phyloP scores from a whole-genome alignment of 2,888 invertebrate genomes.

The Hypselothyrea guttata region DNA sequence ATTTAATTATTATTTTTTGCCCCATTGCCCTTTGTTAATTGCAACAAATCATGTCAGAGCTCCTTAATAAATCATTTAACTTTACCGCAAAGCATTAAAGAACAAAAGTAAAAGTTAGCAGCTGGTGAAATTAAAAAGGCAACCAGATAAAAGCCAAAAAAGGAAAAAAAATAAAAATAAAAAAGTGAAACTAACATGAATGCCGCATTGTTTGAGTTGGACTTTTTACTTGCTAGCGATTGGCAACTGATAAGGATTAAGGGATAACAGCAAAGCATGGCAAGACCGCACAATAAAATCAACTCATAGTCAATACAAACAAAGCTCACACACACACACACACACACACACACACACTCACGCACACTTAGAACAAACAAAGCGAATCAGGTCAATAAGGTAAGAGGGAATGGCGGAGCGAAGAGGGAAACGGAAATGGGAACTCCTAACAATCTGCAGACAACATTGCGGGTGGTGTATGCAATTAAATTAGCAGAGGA shows the following conservation, averaged over 20 bases:
- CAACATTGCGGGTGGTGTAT: background rate
- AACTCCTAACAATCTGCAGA: slow-evolving; percentile 1
- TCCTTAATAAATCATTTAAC: slow-evolving; percentile 66
- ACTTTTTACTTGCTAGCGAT: slow-evolving; percentile 28
- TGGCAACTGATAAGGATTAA: slow-evolving; percentile 62
- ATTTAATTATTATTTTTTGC: slow-evolving; percentile 51
- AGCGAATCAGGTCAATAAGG: slow-evolving; percentile 23
- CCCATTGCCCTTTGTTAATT: slow-evolving; percentile 52
- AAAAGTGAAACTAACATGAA: slow-evolving; percentile 21
- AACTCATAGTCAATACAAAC: slow-evolving; percentile 24
- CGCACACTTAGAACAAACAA: slow-evolving; percentile 11
- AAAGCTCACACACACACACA: slow-evolving; percentile 20
- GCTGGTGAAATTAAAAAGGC: slow-evolving; percentile 12
- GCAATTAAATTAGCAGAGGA: slow-evolving; percentile 22
- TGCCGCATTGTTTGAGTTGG: slow-evolving; percentile 26
- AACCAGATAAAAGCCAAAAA: slow-evolving; percentile 1
- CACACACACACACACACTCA: background rate
- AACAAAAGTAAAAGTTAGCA: slow-evolving; percentile 24
- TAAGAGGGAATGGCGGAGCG: background rate
- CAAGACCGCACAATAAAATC: slow-evolving; percentile 31
- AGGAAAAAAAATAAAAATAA: background rate
- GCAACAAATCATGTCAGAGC: slow-evolving; percentile 39
- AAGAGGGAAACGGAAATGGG: background rate
- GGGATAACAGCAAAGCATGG: slow-evolving; percentile 25
- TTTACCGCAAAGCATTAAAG: slow-evolving; percentile 23